Percentiles rank a stretch among this genome's conserved stretches.
Conservation (phyloP, 1,140 invertebrate species). For the Polyergus mexicanus region DNA sequence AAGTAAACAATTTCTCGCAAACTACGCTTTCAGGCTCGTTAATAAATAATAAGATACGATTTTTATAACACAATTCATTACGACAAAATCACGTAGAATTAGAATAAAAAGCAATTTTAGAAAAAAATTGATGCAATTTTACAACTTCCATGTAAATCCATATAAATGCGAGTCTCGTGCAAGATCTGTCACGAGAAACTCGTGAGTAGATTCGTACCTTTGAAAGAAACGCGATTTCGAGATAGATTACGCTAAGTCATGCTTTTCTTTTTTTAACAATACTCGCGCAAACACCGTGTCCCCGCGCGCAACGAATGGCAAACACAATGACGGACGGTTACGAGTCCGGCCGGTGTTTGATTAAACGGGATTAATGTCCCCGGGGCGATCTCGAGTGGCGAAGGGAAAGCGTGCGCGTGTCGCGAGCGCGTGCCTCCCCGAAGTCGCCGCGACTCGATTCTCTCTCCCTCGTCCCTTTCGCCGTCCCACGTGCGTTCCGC, state of each 20-base stretch:
- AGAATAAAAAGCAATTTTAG: constrained; percentile 12
- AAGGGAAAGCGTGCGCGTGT: constrained; percentile 65
- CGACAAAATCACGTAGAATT: not conserved
- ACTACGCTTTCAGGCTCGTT: not conserved
- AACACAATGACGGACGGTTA: constrained; percentile 60
- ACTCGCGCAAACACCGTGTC: constrained; percentile 3
- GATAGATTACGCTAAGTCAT: not conserved
- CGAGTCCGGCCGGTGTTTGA: constrained; percentile 66
- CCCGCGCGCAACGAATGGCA: constrained; percentile 38
- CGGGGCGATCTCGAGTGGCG: constrained; percentile 74
- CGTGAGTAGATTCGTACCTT: not conserved
- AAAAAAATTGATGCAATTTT: not conserved
- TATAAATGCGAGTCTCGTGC: not conserved
- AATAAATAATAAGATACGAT: constrained; percentile 7
- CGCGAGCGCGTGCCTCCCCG: constrained; percentile 63
- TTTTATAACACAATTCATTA: constrained; percentile 19
- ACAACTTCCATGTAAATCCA: not conserved
- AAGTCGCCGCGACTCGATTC: constrained; percentile 47
- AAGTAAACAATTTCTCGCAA: not conserved
- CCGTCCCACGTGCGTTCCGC: constrained; percentile 4
- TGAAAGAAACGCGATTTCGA: not conserved
- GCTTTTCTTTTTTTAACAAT: constrained; percentile 15
- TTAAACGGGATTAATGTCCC: constrained; percentile 79
- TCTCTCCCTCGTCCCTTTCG: constrained; percentile 48
- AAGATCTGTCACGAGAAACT: not conserved